Conservation (phyloP, 2,113 vertebrate genomes). For the Cynoglossus semilaevis region DNA sequence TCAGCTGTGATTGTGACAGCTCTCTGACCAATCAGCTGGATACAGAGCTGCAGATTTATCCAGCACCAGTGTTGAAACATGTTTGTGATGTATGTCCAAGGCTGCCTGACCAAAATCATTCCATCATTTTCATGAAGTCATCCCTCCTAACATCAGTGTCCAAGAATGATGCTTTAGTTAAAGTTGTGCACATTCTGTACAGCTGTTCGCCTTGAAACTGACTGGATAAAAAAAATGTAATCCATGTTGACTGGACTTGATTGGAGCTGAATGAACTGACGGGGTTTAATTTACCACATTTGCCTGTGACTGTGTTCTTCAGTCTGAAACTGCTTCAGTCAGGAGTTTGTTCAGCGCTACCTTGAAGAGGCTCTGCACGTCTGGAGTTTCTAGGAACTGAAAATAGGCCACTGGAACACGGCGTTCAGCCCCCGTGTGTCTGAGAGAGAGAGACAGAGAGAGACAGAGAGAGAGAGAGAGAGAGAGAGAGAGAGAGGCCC, state of each 20-base stretch:
- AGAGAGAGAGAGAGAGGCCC: slow-evolving; percentile 25
- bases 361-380: slow-evolving; percentile 14
- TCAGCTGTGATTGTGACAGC: slow-evolving; percentile 4
- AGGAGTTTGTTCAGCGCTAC: slow-evolving; percentile 19
- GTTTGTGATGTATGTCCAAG: too few species aligned
- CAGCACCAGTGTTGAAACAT: too few species aligned
- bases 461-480: too few species aligned
- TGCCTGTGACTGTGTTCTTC: slow-evolving; percentile 1
- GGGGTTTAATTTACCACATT: slow-evolving; percentile 22
- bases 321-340: slow-evolving; percentile 3
- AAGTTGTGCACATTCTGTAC: neutral
- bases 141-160: neutral
- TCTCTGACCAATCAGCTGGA: too few species aligned
- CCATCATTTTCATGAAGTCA: too few species aligned
- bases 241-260: slow-evolving; percentile 24
- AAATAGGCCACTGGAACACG: slow-evolving; percentile 56
- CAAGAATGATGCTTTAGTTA: slow-evolving; percentile 6
- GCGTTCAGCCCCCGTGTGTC: slow-evolving; percentile 16
- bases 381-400: slow-evolving; percentile 41
- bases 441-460: slow-evolving; percentile 1
- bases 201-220: neutral
- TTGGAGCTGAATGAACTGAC: slow-evolving; percentile 6
- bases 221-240: slow-evolving; percentile 2
- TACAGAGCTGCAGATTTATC: too few species aligned
- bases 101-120: too few species aligned